Percentiles rank a stretch among this genome's conserved stretches.
phyloP scores from a whole-genome alignment of 1,140 invertebrate species.

The Acromyrmex echinatior region DNA sequence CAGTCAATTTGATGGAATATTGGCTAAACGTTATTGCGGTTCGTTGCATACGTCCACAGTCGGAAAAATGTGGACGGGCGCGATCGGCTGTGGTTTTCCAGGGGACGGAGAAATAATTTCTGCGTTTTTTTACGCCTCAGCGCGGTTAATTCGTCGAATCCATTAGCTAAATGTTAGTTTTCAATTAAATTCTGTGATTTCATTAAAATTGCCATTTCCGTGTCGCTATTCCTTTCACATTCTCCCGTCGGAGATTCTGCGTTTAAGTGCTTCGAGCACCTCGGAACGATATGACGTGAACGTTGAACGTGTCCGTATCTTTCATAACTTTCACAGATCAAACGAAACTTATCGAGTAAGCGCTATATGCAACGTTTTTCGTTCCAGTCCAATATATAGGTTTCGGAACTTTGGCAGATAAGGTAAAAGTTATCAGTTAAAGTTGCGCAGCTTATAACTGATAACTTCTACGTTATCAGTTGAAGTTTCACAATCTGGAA shows the following conservation, averaged over 20 bases:
- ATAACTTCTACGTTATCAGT: constrained; percentile 40
- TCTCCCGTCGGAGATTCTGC: background rate
- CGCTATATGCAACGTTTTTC: constrained; percentile 16
- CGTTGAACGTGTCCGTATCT: background rate
- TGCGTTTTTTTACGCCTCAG: constrained; percentile 56
- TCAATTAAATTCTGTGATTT: constrained; percentile 61
- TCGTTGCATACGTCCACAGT: constrained; percentile 64
- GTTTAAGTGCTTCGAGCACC: background rate
- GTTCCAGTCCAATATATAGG: background rate
- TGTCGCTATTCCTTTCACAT: constrained; percentile 2
- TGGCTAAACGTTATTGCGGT: constrained; percentile 72
- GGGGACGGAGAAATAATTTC: constrained; percentile 51
- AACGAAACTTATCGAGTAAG: constrained; percentile 11
- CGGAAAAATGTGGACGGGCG: constrained; percentile 56
- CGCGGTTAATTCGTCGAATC: constrained; percentile 56
- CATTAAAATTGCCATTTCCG: constrained; percentile 31
- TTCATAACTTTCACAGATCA: constrained; percentile 2
- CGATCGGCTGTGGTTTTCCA: constrained; percentile 41
- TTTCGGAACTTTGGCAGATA: constrained; percentile 28
- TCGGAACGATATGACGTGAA: background rate
- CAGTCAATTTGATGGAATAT: constrained; percentile 70
- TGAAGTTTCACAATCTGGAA: constrained; percentile 37
- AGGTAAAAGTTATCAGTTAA: constrained; percentile 46
- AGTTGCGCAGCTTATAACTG: constrained; percentile 27
- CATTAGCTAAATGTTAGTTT: constrained; percentile 62